phyloP scores from a whole-genome alignment of 2,888 invertebrate species.

The Noctuana brunneofusca region DNA sequence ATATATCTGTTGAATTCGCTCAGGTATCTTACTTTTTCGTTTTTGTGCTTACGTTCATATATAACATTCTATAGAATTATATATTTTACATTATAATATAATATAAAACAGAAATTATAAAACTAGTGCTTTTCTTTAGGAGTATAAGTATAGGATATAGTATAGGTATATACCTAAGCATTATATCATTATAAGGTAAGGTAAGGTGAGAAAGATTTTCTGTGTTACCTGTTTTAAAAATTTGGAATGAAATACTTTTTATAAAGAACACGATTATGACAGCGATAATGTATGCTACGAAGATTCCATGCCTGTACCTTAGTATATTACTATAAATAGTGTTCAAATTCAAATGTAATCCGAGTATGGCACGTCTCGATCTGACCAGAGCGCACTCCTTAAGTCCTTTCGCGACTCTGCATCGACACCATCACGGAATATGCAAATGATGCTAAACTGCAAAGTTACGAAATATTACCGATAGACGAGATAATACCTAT shows the following conservation, averaged over 20 bases:
- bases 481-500: conserved; percentile 72
- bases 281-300: neutral
- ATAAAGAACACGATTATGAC: neutral
- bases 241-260: neutral
- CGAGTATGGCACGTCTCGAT: conserved; percentile 29
- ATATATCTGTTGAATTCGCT: too few species aligned
- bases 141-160: too few species aligned
- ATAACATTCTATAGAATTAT: too few species aligned
- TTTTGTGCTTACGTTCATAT: too few species aligned
- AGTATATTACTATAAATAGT: conserved; percentile 12
- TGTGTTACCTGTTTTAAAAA: neutral
- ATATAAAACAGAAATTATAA: too few species aligned
- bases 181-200: too few species aligned
- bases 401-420: conserved; percentile 34
- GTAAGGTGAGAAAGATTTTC: too few species aligned
- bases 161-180: too few species aligned
- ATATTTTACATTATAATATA: too few species aligned
- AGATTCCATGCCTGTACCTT: neutral
- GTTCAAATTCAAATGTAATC: conserved; percentile 24
- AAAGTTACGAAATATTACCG: conserved; percentile 67
- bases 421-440: conserved; percentile 64
- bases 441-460: conserved; percentile 74
- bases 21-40: too few species aligned
- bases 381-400: conserved; percentile 24
- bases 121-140: too few species aligned